Conservation (phyloP, 2,888 invertebrate species). For the Trypoxylon attenuatum region DNA sequence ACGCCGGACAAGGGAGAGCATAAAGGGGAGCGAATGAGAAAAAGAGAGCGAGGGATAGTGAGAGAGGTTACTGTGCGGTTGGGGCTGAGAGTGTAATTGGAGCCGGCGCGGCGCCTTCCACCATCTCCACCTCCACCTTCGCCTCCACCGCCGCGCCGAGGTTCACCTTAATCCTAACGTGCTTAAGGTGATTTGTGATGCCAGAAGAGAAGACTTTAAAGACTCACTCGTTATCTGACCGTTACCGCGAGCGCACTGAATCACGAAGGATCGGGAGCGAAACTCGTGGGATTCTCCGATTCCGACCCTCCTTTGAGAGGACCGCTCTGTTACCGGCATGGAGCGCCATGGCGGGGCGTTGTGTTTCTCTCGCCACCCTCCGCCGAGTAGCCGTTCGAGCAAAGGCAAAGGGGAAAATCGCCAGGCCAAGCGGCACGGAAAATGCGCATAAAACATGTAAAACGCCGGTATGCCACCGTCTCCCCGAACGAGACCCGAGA, state of each 20-base stretch:
- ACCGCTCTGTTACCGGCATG: not conserved
- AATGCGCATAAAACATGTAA: not conserved
- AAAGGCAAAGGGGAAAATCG: not conserved
- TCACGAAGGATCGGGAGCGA: slow-evolving; percentile 37
- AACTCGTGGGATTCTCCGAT: slow-evolving; percentile 1
- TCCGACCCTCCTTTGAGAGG: slow-evolving; percentile 1
- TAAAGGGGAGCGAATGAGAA: not conserved
- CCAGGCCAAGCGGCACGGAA: not conserved
- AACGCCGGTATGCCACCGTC: not conserved
- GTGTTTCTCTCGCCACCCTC: not conserved
- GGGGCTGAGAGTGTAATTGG: slow-evolving; percentile 47
- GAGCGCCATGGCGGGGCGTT: not conserved
- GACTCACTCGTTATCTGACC: slow-evolving; percentile 55
- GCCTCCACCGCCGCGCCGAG: slow-evolving; percentile 24
- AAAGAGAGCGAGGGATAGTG: not conserved
- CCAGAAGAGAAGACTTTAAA: slow-evolving; percentile 53
- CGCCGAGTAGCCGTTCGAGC: not conserved
- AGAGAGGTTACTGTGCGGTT: slow-evolving; percentile 6
- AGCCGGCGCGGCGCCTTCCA: slow-evolving; percentile 35
- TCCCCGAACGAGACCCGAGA: slow-evolving; percentile 5
- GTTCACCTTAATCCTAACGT: slow-evolving; percentile 57
- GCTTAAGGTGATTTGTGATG: slow-evolving; percentile 65
- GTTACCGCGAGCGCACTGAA: slow-evolving; percentile 39
- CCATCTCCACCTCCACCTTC: no score
- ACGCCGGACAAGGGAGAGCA: not conserved